Percentiles rank a stretch among this genome's conserved stretches.
Evolutionary conservation across 2,888 invertebrate species (phyloP).

Genomic region (Patella depressa): DNA sequence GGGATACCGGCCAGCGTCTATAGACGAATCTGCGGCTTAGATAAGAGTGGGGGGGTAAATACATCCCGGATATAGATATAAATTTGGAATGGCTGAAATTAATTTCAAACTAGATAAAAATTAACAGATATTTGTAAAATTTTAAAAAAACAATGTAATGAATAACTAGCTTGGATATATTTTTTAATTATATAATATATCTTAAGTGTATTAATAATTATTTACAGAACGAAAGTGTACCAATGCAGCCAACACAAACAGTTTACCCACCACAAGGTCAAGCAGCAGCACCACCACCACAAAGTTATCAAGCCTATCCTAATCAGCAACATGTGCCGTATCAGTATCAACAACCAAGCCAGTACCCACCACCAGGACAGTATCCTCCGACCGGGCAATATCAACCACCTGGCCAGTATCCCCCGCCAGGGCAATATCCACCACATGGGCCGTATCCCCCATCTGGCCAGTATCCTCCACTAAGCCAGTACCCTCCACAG

Average conservation of each 20-base stretch:
- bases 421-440: not conserved
- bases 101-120: too few relatives aligned
- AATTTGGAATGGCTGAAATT: too few relatives aligned
- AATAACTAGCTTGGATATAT: too few relatives aligned
- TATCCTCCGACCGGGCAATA: not conserved
- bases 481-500: not conserved
- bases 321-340: not conserved
- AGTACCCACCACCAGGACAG: conserved; percentile 8
- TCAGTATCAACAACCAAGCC: not conserved
- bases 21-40: too few relatives aligned
- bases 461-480: not conserved
- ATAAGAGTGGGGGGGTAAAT: too few relatives aligned
- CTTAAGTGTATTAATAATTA: not conserved
- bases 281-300: not conserved
- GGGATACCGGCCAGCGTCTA: too few relatives aligned
- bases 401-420: not conserved
- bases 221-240: not conserved
- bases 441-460: conserved; percentile 1
- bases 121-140: too few relatives aligned
- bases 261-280: conserved; percentile 1
- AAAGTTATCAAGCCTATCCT: not conserved
- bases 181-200: not conserved
- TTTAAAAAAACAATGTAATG: too few relatives aligned
- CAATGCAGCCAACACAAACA: not conserved
- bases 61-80: too few relatives aligned